Evolutionary conservation across 2,797 vertebrate genomes (phyloP).

Genomic region (Crocidura indochinensis): DNA sequence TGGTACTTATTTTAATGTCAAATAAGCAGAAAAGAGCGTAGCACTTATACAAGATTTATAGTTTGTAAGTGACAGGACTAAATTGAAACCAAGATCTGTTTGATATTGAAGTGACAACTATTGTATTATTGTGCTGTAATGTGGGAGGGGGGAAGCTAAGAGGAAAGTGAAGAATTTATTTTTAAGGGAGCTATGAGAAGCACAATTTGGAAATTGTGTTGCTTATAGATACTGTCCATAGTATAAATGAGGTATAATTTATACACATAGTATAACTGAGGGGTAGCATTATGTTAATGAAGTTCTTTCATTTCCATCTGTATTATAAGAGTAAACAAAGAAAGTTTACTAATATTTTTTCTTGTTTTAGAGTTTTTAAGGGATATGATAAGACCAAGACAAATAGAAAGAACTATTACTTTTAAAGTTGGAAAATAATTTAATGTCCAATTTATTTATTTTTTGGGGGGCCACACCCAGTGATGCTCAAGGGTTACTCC

Average conservation of each 20-base stretch:
- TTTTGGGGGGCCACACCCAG: no score
- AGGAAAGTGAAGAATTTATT: conserved; percentile 34
- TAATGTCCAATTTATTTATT: neutral
- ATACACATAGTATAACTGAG: neutral
- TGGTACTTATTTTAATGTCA: conserved; percentile 34
- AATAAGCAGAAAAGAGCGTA: neutral
- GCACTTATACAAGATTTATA: neutral
- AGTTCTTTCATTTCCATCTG: conserved; percentile 15
- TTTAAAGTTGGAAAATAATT: conserved; percentile 3
- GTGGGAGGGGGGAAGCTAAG: neutral
- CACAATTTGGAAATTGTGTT: neutral
- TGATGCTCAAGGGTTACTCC: no score
- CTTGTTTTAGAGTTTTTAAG: conserved; percentile 12
- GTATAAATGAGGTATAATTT: neutral
- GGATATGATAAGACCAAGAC: neutral
- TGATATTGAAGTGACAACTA: no score
- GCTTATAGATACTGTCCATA: neutral
- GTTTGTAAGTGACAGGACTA: neutral
- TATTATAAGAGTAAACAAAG: conserved; percentile 37
- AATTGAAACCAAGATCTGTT: neutral
- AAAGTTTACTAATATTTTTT: neutral
- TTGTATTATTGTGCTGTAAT: neutral
- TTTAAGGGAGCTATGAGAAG: conserved; percentile 35
- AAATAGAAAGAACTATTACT: conserved; percentile 28
- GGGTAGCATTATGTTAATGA: conserved; percentile 27